Evolutionary conservation across 1,140 invertebrate genomes (phyloP), one percentile per base, ranked within the genome.

Genomic region (Philaenus spumarius): DNA sequence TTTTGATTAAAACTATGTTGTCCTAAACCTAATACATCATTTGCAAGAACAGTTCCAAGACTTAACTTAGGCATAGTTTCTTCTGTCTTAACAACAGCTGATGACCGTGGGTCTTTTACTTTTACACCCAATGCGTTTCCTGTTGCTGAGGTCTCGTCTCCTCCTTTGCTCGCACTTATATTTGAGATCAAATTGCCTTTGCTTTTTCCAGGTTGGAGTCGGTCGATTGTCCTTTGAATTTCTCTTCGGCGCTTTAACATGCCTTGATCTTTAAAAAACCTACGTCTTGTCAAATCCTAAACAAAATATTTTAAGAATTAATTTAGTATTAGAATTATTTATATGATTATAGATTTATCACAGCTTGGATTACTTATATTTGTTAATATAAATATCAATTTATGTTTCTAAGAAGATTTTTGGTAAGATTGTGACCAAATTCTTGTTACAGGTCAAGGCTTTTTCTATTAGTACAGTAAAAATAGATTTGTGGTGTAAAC

Each of bases 141-240:
- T 26, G 42, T 24, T 11, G 20, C 53, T 19, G 22, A 39, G 14
- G 30, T 39, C 37, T 58, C 45, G 19, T 62, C 54, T 24, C 61
- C 55, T 2, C 45, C 30, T 37, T 59, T 54, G 40, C 58, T 65
- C 40, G 64, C 62, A 35, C 23, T 37, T 34, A 37, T 73, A 45
- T 78, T 77, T 20, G 76, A 65, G 14, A 90, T 73, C n/a, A 90
- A 74, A 75, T 90, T 91, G 1, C 88, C 87, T 74, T 90, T 90
- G 62, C 86, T 85, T 74, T 91, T 89, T 3, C 87, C 89, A 7
- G 87, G 88, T 65, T 91, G 88, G 20, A 91, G 71, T 42, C 89
- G 75, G 58, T 90, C 87, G 55, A 90, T 91, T 1, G 87, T 90
- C 60, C 87, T 76, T 70, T 90, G 86, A 50, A 89, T 77, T 73